Base-by-base conservation (phyloP, 2,797 vertebrate genomes). In the Tenualosa thibaudeaui region DNA sequence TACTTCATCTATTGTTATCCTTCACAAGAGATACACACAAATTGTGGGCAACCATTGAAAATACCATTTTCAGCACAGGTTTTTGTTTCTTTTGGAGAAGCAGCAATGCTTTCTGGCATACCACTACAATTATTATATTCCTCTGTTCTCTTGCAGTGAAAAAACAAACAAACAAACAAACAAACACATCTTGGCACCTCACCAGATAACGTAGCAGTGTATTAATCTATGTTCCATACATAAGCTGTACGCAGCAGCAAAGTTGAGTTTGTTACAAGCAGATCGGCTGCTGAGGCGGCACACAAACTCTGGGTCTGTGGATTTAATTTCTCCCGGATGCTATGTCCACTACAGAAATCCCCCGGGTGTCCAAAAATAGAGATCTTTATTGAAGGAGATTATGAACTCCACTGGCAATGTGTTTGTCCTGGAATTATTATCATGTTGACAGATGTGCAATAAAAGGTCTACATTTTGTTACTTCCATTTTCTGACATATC, bases 1-100 rank as follows among this genome's bases (percentile, higher is more conserved):
- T 7, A 9, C 84, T 84, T 86, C 83, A 85, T 86, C 89, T 84
- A 83, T 81, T 86, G 81, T 87, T 84, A 85, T 87, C 82, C 58
- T 7, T 17, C n/a, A 75, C 68, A n/a, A 68, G 8, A 13, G 81
- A 84, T 85, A 85, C 78, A 82, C 24, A 83, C 51, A 31, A n/a
- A n/a, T 54, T 54, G 84, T 82, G 65, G 82, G 37, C 78, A 62
- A 65, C n/a, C 71, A 22, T 75, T 75, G 68, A 37, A 75, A 75
- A 75, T 7, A 13, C 68, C 15, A 40, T 51, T 84, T 81, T n/a
- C 81, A 56, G 65, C 56, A 37, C 31, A 9, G 3, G 19, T 84
- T 40, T 19, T 31, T n/a, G 31, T 5, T 60, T 22, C 62, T 26
- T 13, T 26, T 40, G 7, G 83, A 46, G 40, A 46, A 19, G 84